A percentile compares a stretch with the other conserved stretches of the same genome.
Evolutionary conservation across 2,888 invertebrate species (phyloP).

Genomic region (Ceratothoa steindachneri): DNA sequence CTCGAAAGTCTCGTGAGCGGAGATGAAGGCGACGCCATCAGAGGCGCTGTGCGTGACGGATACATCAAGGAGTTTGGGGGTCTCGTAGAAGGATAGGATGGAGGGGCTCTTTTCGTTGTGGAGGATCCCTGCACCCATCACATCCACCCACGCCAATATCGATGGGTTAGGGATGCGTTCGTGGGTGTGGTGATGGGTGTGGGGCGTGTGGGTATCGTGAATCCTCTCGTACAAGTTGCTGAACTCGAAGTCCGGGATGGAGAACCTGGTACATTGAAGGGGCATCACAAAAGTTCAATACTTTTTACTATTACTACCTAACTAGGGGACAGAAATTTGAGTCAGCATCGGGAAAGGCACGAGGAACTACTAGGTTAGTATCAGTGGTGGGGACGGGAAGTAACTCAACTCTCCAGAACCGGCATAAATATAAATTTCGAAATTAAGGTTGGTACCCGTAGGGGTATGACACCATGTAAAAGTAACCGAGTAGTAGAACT

Average conservation of each 20-base stretch:
- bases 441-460: no score
- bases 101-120: constrained; percentile 94
- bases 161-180: constrained; percentile 51
- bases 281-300: no score
- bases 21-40: constrained; percentile 86
- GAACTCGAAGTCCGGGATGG: constrained; percentile 83
- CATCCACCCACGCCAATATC: constrained; percentile 58
- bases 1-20: constrained; percentile 73
- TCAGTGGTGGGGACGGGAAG: no score
- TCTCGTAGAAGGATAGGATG: constrained; percentile 80
- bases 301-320: no score
- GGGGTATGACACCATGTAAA: no score
- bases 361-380: no score
- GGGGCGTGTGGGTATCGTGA: constrained; percentile 75
- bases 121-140: constrained; percentile 87
- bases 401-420: no score
- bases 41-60: constrained; percentile 78
- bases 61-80: constrained; percentile 74
- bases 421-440: no score
- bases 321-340: no score
- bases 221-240: constrained; percentile 73
- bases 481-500: no score
- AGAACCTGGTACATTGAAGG: constrained; percentile 62
- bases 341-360: no score
- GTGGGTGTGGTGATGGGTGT: constrained; percentile 55